phyloP scores from a whole-genome alignment of 2,113 vertebrate genomes.

The Proteles cristata region DNA sequence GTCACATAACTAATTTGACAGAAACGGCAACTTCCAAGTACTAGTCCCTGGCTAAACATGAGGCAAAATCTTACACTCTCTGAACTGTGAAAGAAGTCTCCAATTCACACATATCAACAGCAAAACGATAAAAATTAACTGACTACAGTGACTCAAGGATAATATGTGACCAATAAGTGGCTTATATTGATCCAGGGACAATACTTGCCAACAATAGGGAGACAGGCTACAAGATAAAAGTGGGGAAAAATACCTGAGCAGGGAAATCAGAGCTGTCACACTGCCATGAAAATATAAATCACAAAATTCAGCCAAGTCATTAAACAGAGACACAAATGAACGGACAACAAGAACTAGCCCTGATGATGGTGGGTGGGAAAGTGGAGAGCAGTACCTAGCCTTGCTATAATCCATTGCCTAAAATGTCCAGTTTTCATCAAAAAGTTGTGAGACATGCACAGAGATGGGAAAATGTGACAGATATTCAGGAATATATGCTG shows the following conservation, averaged over 20 bases:
- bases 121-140: background rate
- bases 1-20: background rate
- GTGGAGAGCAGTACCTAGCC: background rate
- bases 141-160: background rate
- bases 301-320: background rate
- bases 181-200: background rate
- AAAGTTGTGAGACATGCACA: background rate
- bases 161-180: background rate
- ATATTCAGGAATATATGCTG: background rate
- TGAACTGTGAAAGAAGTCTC: background rate
- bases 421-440: background rate
- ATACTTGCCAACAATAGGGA: background rate
- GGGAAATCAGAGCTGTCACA: background rate
- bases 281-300: background rate
- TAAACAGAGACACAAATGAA: background rate
- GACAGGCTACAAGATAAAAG: background rate
- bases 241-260: background rate
- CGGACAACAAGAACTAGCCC: background rate
- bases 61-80: background rate
- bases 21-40: background rate
- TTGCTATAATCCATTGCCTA: background rate
- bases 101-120: background rate
- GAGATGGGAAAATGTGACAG: background rate
- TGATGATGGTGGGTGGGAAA: background rate
- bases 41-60: background rate